Conservation (phyloP, 2,888 invertebrate species). For the Gastracanthus pulcherrimus region DNA sequence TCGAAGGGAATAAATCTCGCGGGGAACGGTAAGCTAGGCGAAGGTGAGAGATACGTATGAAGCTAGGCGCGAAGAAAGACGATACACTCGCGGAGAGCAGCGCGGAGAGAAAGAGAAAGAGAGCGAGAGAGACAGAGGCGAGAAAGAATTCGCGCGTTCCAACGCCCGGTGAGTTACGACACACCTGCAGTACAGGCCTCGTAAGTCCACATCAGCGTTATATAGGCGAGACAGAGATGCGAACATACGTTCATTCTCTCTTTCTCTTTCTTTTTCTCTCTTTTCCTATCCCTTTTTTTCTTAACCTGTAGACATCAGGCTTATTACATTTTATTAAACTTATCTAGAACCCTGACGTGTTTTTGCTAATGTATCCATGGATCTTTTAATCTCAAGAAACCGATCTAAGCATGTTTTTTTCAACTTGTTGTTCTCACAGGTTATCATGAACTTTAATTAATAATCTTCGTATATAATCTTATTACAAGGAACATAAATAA, state of each 20-base stretch:
- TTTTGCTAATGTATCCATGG: background rate
- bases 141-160: slow-evolving; percentile 43
- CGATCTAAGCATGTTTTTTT: background rate
- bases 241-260: background rate
- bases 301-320: no score
- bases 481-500: no score
- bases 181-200: slow-evolving; percentile 24
- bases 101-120: background rate
- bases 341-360: background rate
- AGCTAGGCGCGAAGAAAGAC: slow-evolving; percentile 28
- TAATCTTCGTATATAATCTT: no score
- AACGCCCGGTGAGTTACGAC: slow-evolving; percentile 49
- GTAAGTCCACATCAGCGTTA: background rate
- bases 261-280: background rate
- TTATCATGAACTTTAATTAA: no score
- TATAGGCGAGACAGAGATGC: background rate
- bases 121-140: background rate
- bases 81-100: background rate
- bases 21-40: slow-evolving; percentile 14
- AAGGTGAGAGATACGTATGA: background rate
- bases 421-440: background rate
- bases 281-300: no score
- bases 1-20: slow-evolving; percentile 20
- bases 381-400: background rate
- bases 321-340: background rate